Evolutionary conservation across 2,113 vertebrate genomes (phyloP).

Genomic region (Sigmodon hispidus): DNA sequence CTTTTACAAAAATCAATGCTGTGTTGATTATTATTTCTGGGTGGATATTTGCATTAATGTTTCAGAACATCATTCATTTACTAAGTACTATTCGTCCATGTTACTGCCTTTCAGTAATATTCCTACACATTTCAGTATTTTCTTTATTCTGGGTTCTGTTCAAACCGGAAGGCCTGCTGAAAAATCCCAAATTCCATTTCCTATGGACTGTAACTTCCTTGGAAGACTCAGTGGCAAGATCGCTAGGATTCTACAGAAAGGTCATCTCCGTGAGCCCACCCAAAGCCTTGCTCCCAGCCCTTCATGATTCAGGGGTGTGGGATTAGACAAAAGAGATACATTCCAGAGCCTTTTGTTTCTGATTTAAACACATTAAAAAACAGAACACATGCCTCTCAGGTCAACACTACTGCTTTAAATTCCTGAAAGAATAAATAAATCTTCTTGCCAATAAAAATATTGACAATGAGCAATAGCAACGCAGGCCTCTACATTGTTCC

Average conservation of each 20-base stretch:
- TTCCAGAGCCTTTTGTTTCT: not conserved
- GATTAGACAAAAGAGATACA: not conserved
- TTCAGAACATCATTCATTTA: not conserved
- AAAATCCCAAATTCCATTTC: not conserved
- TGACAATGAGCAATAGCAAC: not conserved
- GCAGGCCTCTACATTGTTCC: not conserved
- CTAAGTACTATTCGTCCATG: not conserved
- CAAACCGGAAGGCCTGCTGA: not conserved
- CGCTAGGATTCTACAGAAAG: not conserved
- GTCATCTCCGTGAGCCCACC: not conserved
- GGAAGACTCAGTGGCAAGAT: rapidly evolving
- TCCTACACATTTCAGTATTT: not conserved
- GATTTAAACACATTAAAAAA: constrained; percentile 43
- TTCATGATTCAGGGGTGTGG: not conserved
- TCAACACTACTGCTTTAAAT: not conserved
- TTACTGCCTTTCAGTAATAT: not conserved
- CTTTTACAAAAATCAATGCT: not conserved
- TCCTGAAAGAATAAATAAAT: not conserved
- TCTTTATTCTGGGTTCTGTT: not conserved
- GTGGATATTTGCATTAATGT: not conserved
- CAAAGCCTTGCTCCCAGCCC: not conserved
- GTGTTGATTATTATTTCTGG: not conserved
- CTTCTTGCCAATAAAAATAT: not conserved
- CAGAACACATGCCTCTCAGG: not conserved
- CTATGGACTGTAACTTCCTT: not conserved